Percentiles rank a stretch among this genome's conserved stretches.
Conservation (phyloP, 2,888 invertebrate species). For the Smittia sp. region DNA sequence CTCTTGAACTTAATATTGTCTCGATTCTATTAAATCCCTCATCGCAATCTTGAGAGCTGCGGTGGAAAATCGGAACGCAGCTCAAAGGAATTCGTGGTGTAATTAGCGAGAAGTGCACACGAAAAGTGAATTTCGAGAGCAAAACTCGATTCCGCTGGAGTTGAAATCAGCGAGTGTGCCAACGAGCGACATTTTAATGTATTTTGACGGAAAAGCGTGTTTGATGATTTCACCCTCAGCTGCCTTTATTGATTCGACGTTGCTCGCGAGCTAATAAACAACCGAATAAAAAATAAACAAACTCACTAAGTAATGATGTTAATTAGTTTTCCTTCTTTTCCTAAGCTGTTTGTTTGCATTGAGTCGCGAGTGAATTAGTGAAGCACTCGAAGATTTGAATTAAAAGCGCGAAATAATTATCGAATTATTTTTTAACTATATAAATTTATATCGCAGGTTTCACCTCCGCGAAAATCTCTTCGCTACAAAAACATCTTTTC, state of each 20-base stretch:
- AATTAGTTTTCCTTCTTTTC: conserved; percentile 6
- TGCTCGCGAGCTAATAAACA: neutral
- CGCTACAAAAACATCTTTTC: neutral
- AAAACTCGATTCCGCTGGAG: neutral
- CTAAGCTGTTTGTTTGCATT: conserved; percentile 1
- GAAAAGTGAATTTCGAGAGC: neutral
- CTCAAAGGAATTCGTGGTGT: neutral
- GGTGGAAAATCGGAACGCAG: neutral
- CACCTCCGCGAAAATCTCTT: neutral
- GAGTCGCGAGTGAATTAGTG: neutral
- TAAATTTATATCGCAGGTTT: neutral
- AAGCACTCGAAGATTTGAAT: neutral
- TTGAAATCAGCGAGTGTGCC: neutral
- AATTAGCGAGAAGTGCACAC: conserved; percentile 28
- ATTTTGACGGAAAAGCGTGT: neutral
- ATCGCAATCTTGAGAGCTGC: neutral
- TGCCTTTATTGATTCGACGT: conserved; percentile 18
- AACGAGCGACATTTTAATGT: conserved; percentile 12
- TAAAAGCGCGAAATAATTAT: neutral
- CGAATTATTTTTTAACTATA: neutral
- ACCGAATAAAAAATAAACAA: conserved; percentile 25
- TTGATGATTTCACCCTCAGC: neutral
- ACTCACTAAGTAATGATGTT: neutral
- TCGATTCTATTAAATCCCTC: neutral
- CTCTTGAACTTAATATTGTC: neutral